Evolutionary conservation across 2,888 invertebrate species (phyloP), one percentile per base, ranked within the genome.

Genomic region (Lamproptera curius): DNA sequence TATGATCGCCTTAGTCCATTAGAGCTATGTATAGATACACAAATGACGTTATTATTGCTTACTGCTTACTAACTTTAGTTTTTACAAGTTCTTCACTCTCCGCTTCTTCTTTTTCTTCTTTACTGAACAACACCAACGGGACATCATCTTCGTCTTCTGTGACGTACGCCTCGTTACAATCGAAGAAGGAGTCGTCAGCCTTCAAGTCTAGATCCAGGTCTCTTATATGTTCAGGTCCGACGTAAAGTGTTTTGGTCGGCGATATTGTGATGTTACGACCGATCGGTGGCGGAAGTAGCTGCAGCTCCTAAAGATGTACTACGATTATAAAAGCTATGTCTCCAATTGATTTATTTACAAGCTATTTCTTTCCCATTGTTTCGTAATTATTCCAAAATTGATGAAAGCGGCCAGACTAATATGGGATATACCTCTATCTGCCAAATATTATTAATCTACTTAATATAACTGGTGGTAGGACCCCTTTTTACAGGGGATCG

Each of bases 91-190:
- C 44, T 5, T 35, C 16, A 1, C 40, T 40, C 26, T 41, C 31
- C 11, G n/a, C n/a, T n/a, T 26, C 17, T 28, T 51, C 39, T 36
- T 57, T 58, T 34, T 42, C 52, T n/a, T 26, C 42, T 16, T 48
- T 54, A 26, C 47, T 42, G 10, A 65, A 44, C 46, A 58, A 46
- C 1, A 58, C 35, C 10, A 67, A 38, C 0, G 66, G 65, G 2
- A 63, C 31, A 8, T 65, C 52, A 37, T 65, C 63, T 23, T 62
- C 59, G 39, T 55, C 56, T 4, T 49, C 42, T 4, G 41, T 42
- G n/a, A 37, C 23, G 14, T 37, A 47, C 8, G 42, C 15, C 5
- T 28, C 20, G 3, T 47, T 17, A n/a, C n/a, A 14, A 34, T 46
- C 46, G 1, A n/a, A 33, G 4, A 46, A 42, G 3, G 36, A 33